Evolutionary conservation across 2,797 vertebrate genomes (phyloP).

Genomic region (Cyclopterus lumpus): DNA sequence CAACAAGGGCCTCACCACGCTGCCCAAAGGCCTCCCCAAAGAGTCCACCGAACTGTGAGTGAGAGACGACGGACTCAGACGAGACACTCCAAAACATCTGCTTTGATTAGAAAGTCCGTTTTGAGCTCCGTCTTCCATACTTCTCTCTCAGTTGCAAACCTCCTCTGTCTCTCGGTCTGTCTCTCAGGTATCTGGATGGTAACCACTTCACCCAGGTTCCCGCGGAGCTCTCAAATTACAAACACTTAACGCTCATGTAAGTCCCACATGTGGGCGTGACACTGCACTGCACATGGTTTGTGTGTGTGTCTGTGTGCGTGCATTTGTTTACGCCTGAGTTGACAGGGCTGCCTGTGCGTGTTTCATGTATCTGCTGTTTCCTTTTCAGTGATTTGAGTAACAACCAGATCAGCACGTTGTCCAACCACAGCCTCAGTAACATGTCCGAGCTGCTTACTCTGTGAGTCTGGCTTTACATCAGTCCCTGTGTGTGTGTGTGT

Average conservation of each 20-base stretch:
- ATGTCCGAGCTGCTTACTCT: conserved; percentile 98
- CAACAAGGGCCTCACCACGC: conserved; percentile 92
- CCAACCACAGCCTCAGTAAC: conserved; percentile 99
- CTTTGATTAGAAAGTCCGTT: not conserved
- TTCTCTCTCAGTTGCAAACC: conserved; percentile 18
- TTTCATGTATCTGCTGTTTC: conserved; percentile 78
- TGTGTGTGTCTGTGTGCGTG: conserved; percentile 10
- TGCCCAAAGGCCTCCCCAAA: conserved; percentile 95
- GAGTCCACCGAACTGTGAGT: conserved; percentile 98
- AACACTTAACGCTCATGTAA: conserved; percentile 97
- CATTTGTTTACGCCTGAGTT: conserved; percentile 48
- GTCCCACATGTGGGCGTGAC: conserved; percentile 70
- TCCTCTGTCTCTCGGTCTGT: conserved; percentile 10
- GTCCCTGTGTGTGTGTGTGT: conserved; percentile 30
- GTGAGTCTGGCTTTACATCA: conserved; percentile 89
- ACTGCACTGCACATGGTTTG: conserved; percentile 12
- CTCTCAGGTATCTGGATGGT: conserved; percentile 93
- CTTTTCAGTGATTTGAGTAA: conserved; percentile 99
- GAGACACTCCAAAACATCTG: not conserved
- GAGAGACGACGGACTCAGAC: not conserved
- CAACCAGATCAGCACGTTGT: conserved; percentile 99
- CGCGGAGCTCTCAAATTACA: conserved; percentile 95
- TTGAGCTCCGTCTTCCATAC: conserved; percentile 7
- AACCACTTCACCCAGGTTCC: conserved; percentile 97
- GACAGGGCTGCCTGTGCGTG: conserved; percentile 50